phyloP scores from a whole-genome alignment of 1,140 invertebrate genomes.

The Ceratina calcarata region DNA sequence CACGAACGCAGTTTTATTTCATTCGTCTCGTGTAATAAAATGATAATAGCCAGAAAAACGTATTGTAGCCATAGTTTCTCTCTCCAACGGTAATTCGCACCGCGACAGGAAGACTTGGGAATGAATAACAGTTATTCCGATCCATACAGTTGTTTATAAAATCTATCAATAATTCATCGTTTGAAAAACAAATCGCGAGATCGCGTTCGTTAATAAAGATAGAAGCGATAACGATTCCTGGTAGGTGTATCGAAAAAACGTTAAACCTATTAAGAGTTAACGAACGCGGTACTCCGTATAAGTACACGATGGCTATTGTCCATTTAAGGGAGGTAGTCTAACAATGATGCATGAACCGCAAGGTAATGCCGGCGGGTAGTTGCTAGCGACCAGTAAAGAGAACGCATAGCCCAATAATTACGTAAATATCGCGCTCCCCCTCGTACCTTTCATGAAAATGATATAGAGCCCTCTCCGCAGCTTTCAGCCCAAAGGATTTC shows the following conservation, averaged over 20 bases:
- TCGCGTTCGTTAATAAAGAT: too few species aligned
- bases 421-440: constrained; percentile 57
- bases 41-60: too few species aligned
- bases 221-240: too few species aligned
- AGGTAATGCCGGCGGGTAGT: constrained; percentile 1
- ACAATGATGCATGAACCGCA: constrained; percentile 48
- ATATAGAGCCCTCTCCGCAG: constrained; percentile 28
- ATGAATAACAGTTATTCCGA: constrained; percentile 21
- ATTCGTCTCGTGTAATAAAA: too few species aligned
- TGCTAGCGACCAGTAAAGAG: constrained; percentile 33
- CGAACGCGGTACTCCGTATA: not conserved
- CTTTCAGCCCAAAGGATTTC: constrained; percentile 7
- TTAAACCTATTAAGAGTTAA: not conserved
- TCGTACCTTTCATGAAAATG: constrained; percentile 44
- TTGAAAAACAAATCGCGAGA: too few species aligned
- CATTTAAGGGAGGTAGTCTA: constrained; percentile 1
- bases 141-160: too few species aligned
- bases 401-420: constrained; percentile 59
- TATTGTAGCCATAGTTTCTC: not conserved
- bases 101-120: not conserved
- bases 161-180: too few species aligned
- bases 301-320: not conserved
- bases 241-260: not conserved
- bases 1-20: not conserved
- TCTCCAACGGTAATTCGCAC: not conserved